Evolutionary conservation across 2,888 invertebrate species (phyloP), one percentile per base, ranked within the genome.

Genomic region (Polymixis lichenea): DNA sequence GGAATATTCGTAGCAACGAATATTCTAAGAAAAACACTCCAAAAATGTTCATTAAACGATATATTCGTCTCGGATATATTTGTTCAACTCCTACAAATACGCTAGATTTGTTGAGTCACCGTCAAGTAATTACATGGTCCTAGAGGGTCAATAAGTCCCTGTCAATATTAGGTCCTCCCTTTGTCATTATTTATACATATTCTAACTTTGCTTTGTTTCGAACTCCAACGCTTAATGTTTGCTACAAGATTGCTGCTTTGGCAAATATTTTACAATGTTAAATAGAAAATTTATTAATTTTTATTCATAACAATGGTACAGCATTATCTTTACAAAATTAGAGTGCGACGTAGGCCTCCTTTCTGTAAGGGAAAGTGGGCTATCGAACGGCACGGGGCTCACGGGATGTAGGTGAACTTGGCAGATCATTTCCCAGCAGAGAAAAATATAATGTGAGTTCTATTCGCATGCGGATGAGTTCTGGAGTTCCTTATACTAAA

Each of bases 91-190:
- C n/a, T 69, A 8, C 62, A 70, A 77, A 67, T 28, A 77, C 62
- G 28, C 9, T 38, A 56, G 46, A 28, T 68, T 19, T 43, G 68
- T 76, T 58, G 67, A 67, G 73, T 83, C 80, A 83, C 28, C 15
- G 71, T 70, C 46, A 32, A 74, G 55, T 83, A 80, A 80, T 75
- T 77, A 72, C 64, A 32, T 46, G 51, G 61, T 58, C 65, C 65
- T 55, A 62, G 62, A 66, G 71, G 61, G 70, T 65, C 32, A 67
- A 79, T 75, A 72, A 70, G 67, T 46, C 46, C 38, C 43, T 71
- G 61, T 75, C 78, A 77, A 80, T 80, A 72, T 75, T 60, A 67
- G 46, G 53, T 28, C 53, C 51, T 58, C 49, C 22, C 38, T 72
- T 75, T 77, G 71, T 58, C 67, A 71, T 73, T 68, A 71, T 53